Evolutionary conservation across 2,797 vertebrate genomes (phyloP).

Genomic region (Siniperca scherzeri): DNA sequence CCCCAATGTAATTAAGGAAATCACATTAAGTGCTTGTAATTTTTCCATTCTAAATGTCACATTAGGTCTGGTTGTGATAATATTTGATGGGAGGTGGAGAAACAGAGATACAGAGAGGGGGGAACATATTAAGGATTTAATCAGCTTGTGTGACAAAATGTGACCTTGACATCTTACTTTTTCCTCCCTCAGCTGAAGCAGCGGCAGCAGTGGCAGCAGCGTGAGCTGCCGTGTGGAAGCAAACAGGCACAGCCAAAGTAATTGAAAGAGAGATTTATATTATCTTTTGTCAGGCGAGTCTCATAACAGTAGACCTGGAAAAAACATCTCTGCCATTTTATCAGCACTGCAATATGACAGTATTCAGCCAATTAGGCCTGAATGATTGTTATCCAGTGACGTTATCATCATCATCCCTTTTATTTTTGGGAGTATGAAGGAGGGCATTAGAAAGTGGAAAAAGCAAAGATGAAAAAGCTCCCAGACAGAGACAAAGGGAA

Average conservation of each 20-base stretch:
- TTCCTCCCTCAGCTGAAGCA: conserved; percentile 39
- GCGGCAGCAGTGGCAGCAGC: not conserved
- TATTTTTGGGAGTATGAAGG: conserved; percentile 61
- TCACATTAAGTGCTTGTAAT: conserved; percentile 73
- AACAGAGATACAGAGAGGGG: conserved; percentile 41
- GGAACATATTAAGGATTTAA: conserved; percentile 70
- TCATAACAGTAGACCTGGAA: conserved; percentile 35
- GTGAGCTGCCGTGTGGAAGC: conserved; percentile 28
- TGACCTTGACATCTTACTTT: conserved; percentile 73
- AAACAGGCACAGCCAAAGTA: conserved; percentile 49
- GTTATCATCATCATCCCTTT: conserved; percentile 62
- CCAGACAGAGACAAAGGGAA: conserved; percentile 71
- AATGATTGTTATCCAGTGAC: conserved; percentile 70
- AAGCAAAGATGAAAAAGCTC: conserved; percentile 71
- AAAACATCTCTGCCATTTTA: conserved; percentile 45
- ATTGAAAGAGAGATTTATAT: conserved; percentile 72
- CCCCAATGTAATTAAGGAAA: conserved; percentile 71
- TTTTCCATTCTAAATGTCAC: conserved; percentile 76
- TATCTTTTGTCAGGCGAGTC: conserved; percentile 59
- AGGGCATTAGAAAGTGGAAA: conserved; percentile 60
- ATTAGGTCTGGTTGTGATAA: conserved; percentile 71
- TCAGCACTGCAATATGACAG: conserved; percentile 52
- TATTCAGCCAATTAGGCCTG: conserved; percentile 69
- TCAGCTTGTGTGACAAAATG: conserved; percentile 73
- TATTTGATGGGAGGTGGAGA: conserved; percentile 68